Evolutionary conservation across 2,113 vertebrate genomes (phyloP), one percentile per base, ranked within the genome.

Genomic region (Dipodomys stephensi): DNA sequence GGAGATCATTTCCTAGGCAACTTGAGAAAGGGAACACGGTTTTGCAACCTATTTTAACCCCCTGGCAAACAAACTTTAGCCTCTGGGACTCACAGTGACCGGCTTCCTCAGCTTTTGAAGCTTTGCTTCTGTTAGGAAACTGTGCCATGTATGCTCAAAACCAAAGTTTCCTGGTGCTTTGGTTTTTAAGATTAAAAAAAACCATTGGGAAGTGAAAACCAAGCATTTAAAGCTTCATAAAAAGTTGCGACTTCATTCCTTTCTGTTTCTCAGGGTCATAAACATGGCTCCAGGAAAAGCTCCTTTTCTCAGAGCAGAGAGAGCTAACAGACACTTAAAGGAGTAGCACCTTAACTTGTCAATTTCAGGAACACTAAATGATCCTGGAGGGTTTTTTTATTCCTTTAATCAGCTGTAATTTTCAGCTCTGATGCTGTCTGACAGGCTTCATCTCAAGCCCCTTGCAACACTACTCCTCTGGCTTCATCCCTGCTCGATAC

Each of bases 341-440:
- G 93, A 96, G 88, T 90, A 96, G 85, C 94, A 93, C 96, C 93
- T 97, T 93, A 76, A 60, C 94, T 95, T 97, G 96, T 96, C 94
- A 96, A 87, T 95, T 96, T 87, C 0, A 23, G 93, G 95, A 95
- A 60, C 71, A 93, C 79, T 67, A 89, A 95, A 92, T 73, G 92
- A 97, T 96, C 84, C 82, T 86, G 39, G 74, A 91, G 92, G 77
- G 53, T 57, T 57, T 80, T 94, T 93, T 87, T 95, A 49, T 94
- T 96, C 90, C 90, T 94, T 96, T 97, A 97, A 97, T 96, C 94
- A 95, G 96, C 87, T 97, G 93, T 96, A 92, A 97, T 96, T 96
- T 97, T 97, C 96, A 97, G 95, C 93, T 96, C 96, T 94, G 92
- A 95, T 94, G 95, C 96, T 90, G 46, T 72, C 87, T 97, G 96